Evolutionary conservation across 2,888 invertebrate genomes (phyloP).

Genomic region (Rotaria magnacalcarata): DNA sequence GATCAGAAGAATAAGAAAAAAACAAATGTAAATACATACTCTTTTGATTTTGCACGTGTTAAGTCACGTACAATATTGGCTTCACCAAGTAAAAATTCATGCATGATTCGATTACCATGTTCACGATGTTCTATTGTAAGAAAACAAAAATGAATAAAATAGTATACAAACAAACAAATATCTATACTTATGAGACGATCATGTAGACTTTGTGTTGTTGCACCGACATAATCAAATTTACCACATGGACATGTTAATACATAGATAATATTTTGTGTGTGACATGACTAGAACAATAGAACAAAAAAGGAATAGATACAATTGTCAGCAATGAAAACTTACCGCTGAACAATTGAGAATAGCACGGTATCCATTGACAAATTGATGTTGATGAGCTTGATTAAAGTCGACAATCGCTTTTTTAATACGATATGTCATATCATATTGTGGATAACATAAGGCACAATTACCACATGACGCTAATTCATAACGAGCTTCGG

Average conservation of each 20-base stretch:
- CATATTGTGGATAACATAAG: neutral
- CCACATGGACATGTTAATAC: conserved; percentile 9
- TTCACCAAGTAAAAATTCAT: conserved; percentile 25
- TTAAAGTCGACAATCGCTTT: neutral
- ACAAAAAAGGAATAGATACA: too few relatives aligned
- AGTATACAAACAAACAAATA: neutral
- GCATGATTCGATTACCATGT: conserved; percentile 3
- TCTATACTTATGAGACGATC: neutral
- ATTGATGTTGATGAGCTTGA: neutral
- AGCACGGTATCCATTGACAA: neutral
- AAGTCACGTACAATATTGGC: neutral
- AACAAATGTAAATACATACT: neutral
- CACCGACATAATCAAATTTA: neutral
- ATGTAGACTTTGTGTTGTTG: neutral
- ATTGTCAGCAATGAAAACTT: neutral
- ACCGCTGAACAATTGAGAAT: neutral
- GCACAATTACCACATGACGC: neutral
- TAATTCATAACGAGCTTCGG: conserved; percentile 2
- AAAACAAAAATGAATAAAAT: too few relatives aligned
- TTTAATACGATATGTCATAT: neutral
- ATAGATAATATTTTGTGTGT: neutral
- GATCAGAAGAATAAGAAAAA: too few relatives aligned
- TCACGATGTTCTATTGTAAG: neutral
- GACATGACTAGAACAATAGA: neutral
- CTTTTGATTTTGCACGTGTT: neutral